These are phyloP conservation scores for Proteles cristata DNA, from an alignment of 2,113 vertebrate species.

Conservation along the genomic window DNA sequence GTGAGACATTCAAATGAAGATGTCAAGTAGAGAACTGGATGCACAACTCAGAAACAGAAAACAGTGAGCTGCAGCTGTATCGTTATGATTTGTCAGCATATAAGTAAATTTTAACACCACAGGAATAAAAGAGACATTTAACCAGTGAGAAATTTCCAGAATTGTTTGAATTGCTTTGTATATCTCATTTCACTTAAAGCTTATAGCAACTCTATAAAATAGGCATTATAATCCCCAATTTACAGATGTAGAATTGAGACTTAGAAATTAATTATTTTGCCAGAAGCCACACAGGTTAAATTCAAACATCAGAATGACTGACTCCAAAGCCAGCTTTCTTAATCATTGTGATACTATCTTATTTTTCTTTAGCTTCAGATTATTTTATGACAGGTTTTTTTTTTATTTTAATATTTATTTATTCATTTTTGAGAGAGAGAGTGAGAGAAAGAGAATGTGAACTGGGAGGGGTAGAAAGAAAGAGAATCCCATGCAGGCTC, in stretches of 20 bases:
- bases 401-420: too few species aligned
- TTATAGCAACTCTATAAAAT: constrained; percentile 36
- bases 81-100: background rate
- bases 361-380: background rate
- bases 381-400: background rate
- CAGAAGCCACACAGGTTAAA: background rate
- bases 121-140: background rate
- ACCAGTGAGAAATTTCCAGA: constrained; percentile 17
- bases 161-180: background rate
- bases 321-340: background rate
- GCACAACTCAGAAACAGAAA: background rate
- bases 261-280: constrained; percentile 49
- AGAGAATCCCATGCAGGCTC: too few species aligned
- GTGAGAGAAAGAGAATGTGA: too few species aligned
- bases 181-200: constrained; percentile 31
- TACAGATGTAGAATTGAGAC: constrained; percentile 6
- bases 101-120: background rate
- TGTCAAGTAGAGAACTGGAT: background rate
- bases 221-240: constrained; percentile 5
- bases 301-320: background rate
- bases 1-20: background rate
- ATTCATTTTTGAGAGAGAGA: too few species aligned
- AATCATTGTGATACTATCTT: background rate
- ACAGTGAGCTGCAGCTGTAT: background rate
- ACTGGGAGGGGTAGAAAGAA: too few species aligned